Evolutionary conservation across 2,888 invertebrate genomes (phyloP), one percentile per base, ranked within the genome.

Genomic region (Caenorhabditis imperialis): DNA sequence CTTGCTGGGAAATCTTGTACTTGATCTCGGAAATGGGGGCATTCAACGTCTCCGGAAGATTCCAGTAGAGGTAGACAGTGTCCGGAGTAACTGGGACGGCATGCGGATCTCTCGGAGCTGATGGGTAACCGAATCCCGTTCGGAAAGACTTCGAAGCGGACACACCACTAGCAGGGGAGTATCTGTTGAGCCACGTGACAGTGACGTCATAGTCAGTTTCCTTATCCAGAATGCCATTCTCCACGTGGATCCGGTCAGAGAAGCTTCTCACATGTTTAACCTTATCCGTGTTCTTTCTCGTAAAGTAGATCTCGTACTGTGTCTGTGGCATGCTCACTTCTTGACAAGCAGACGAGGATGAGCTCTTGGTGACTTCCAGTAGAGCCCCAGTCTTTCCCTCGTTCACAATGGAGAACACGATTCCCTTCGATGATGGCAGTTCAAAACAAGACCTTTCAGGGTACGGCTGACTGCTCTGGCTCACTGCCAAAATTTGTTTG

Each of bases 191-290:
- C 86, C 87, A 86, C 7, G 86, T 76, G 0, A 87, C 79, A 14
- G 81, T 81, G 0, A 87, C 86, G 48, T 86, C 83, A 55, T 79
- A 86, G 78, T 86, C 86, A 0, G 86, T 87, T 57, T 87, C 86
- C 53, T 87, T 87, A 60, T 87, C 87, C 27, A 87, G 76, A 58
- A 84, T 85, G 10, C 86, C 87, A 63, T 87, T 86, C 37, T 87
- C 87, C 7, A 87, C 75, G 53, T 85, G 86, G 45, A 81, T 82
- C 22, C 65, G 60, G 14, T 79, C 81, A 4, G 81, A 70, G 67
- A 81, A 80, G 53, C 79, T 81, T 48, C 75, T 30, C 37, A 86
- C 77, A 23, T 81, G 81, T 45, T 87, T 87, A 45, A 83, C 80
- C 50, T 85, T 85, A 40, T 86, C 86, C 7, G 79, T 81, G 22